Conservation (phyloP, 2,113 vertebrate species). For the Percina caprodes region DNA sequence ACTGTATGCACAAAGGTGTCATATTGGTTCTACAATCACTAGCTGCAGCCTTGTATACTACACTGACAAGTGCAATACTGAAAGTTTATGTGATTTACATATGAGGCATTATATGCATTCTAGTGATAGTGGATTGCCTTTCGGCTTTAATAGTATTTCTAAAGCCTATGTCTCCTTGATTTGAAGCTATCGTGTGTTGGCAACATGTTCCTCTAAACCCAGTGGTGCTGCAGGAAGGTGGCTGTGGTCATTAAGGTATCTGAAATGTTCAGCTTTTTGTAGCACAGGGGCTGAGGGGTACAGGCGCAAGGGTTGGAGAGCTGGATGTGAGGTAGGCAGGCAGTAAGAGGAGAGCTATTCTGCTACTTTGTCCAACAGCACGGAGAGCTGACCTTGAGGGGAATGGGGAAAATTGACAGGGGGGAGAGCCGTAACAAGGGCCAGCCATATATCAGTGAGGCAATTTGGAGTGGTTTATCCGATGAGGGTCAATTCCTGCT, state of each 20-base stretch:
- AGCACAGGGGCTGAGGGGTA: slow-evolving; percentile 26
- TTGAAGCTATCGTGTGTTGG: slow-evolving; percentile 58
- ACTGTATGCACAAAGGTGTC: neutral
- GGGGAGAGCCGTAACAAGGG: slow-evolving; percentile 79
- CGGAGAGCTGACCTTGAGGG: slow-evolving; percentile 80
- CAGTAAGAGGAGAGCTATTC: slow-evolving; percentile 62
- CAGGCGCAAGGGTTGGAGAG: slow-evolving; percentile 15
- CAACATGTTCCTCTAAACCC: slow-evolving; percentile 55
- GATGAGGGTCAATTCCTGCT: slow-evolving; percentile 83
- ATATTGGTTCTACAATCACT: neutral
- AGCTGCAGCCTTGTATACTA: neutral
- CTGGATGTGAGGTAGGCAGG: slow-evolving; percentile 46
- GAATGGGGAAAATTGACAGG: slow-evolving; percentile 81
- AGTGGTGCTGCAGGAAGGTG: slow-evolving; percentile 43
- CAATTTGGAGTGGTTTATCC: slow-evolving; percentile 85
- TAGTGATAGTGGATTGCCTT: neutral
- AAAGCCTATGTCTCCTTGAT: slow-evolving; percentile 41
- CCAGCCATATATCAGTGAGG: slow-evolving; percentile 83
- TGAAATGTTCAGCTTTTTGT: slow-evolving; percentile 52
- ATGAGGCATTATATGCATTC: slow-evolving; percentile 15
- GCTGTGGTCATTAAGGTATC: slow-evolving; percentile 60
- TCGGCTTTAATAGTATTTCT: slow-evolving; percentile 35
- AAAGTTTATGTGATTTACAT: slow-evolving; percentile 7
- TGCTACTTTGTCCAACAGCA: slow-evolving; percentile 74
- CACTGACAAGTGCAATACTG: neutral